Conservation (phyloP, 2,888 invertebrate species). For the Rotaria magnacalcarata region DNA sequence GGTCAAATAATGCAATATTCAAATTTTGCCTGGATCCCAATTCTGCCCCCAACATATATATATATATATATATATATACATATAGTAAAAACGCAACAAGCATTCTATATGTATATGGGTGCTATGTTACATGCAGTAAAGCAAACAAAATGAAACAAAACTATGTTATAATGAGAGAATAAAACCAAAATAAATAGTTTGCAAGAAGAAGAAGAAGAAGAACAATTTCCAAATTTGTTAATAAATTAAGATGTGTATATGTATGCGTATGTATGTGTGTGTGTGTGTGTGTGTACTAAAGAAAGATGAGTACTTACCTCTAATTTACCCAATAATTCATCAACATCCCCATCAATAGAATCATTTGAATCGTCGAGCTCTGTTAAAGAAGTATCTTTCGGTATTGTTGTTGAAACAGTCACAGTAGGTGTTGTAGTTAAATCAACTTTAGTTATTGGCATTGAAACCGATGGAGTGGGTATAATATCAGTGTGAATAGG, state of each 20-base stretch:
- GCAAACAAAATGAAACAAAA: neutral
- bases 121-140: neutral
- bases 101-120: neutral
- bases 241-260: neutral
- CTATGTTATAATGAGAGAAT: neutral
- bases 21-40: too few relatives aligned
- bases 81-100: neutral
- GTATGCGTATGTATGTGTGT: conserved; percentile 25
- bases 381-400: neutral
- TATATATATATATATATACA: neutral
- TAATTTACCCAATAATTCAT: conserved; percentile 34
- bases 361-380: neutral
- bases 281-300: neutral
- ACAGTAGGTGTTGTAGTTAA: neutral
- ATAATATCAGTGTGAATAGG: neutral
- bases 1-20: too few relatives aligned
- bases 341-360: conserved; percentile 18
- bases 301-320: neutral
- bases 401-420: neutral
- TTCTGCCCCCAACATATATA: too few relatives aligned
- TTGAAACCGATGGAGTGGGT: neutral
- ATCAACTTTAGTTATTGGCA: neutral
- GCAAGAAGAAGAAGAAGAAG: neutral
- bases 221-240: too few relatives aligned
- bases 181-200: neutral